Conservation (phyloP, 1,140 invertebrate genomes). For the Drosophila insularis region DNA sequence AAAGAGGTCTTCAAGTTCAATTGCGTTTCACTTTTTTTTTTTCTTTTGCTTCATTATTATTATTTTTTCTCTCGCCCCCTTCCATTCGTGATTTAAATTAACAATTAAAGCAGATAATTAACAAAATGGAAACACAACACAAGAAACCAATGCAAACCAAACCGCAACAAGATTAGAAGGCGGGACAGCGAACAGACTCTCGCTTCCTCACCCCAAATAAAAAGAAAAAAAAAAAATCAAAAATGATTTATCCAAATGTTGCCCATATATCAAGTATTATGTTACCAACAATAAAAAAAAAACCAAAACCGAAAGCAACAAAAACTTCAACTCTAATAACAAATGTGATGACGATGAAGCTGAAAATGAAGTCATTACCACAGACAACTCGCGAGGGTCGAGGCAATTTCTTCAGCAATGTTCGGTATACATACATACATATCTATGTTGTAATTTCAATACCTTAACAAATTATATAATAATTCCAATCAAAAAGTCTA, state of each 20-base stretch:
- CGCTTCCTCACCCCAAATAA: constrained; percentile 12
- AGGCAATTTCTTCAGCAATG: not conserved
- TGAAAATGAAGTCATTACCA: constrained; percentile 70
- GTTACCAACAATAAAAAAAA: constrained; percentile 41
- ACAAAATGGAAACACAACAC: constrained; percentile 64
- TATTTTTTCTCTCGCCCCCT: not conserved
- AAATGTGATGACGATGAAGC: constrained; percentile 36
- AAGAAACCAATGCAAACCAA: not conserved
- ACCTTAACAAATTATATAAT: not conserved
- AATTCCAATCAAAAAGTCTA: not conserved
- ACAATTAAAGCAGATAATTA: constrained; percentile 74
- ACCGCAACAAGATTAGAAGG: constrained; percentile 15
- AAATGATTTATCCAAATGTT: constrained; percentile 50
- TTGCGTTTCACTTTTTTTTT: constrained; percentile 62
- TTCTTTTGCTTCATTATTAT: constrained; percentile 17
- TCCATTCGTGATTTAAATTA: constrained; percentile 63
- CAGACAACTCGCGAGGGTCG: constrained; percentile 38
- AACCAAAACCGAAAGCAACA: not conserved
- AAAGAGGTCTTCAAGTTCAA: constrained; percentile 44
- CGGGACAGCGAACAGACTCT: constrained; percentile 4
- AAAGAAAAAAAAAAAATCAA: constrained; percentile 56
- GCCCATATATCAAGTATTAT: constrained; percentile 50
- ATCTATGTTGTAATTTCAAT: not conserved
- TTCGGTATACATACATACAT: no score
- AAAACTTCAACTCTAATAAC: constrained; percentile 8